Conservation (phyloP, 2,113 vertebrate species). For the Alouatta palliata region DNA sequence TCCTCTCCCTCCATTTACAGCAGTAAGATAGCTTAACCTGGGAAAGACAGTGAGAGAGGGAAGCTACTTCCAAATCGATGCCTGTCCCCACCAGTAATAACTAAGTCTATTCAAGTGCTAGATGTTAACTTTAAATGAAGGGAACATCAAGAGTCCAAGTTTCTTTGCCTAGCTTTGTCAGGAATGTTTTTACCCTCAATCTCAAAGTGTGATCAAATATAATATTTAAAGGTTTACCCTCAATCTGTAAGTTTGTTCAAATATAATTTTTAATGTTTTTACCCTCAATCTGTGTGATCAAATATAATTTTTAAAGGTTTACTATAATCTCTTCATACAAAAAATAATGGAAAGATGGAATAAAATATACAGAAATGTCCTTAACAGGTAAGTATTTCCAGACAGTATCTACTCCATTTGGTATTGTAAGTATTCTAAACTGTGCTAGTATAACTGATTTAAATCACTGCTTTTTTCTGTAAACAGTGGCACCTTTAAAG, state of each 20-base stretch:
- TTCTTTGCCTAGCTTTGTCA: background rate
- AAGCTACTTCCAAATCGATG: background rate
- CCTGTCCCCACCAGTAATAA: background rate
- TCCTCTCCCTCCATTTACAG: background rate
- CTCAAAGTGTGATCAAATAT: background rate
- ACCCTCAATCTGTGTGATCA: background rate
- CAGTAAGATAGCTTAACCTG: background rate
- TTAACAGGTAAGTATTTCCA: conserved; percentile 1
- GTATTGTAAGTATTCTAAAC: background rate
- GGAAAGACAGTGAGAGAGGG: background rate
- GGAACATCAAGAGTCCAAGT: background rate
- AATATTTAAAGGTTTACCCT: background rate
- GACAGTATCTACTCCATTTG: background rate
- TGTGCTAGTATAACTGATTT: background rate
- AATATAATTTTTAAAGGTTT: background rate
- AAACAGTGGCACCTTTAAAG: background rate
- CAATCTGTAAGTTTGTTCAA: background rate
- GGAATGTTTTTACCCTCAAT: background rate
- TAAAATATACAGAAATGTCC: background rate
- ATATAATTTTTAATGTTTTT: background rate
- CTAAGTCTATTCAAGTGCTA: background rate
- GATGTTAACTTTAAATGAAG: conserved; percentile 4
- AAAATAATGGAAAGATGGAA: background rate
- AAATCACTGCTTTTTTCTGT: conserved; percentile 41
- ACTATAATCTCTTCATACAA: background rate